A percentile compares a stretch with the other conserved stretches of the same genome.
Conservation (phyloP, 2,888 invertebrate genomes). For the Tenthredo notha region DNA sequence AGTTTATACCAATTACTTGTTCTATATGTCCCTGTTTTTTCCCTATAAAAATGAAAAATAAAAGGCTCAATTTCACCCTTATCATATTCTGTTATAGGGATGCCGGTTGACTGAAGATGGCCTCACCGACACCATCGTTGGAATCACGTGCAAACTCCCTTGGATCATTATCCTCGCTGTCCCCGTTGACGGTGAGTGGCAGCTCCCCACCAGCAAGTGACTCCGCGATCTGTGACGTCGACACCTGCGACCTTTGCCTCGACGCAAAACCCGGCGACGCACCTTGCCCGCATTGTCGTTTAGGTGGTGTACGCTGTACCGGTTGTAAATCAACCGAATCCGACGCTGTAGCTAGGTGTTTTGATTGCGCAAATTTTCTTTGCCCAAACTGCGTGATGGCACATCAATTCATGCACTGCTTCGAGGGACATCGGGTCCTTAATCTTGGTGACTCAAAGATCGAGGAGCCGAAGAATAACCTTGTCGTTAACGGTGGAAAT, state of each 20-base stretch:
- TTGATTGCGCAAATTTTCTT: constrained; percentile 97
- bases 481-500: constrained; percentile 79
- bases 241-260: constrained; percentile 77
- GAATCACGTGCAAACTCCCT: constrained; percentile 96
- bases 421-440: constrained; percentile 96
- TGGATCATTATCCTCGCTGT: constrained; percentile 87
- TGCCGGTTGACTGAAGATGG: constrained; percentile 96
- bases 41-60: neutral
- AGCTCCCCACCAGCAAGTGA: constrained; percentile 93
- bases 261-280: constrained; percentile 76
- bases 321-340: constrained; percentile 98
- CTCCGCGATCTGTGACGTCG: constrained; percentile 88
- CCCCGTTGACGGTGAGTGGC: constrained; percentile 91
- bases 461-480: constrained; percentile 77
- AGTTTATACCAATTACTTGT: neutral
- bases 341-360: constrained; percentile 96
- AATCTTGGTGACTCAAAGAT: constrained; percentile 85
- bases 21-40: neutral
- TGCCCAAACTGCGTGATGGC: constrained; percentile 99
- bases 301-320: constrained; percentile 90
- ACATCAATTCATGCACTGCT: constrained; percentile 99
- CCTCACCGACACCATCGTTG: constrained; percentile 94
- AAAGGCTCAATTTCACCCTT: neutral
- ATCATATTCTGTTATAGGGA: constrained; percentile 83
- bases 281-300: constrained; percentile 75